Conservation (phyloP, 2,888 invertebrate genomes). For the Sympetrum striolatum region DNA sequence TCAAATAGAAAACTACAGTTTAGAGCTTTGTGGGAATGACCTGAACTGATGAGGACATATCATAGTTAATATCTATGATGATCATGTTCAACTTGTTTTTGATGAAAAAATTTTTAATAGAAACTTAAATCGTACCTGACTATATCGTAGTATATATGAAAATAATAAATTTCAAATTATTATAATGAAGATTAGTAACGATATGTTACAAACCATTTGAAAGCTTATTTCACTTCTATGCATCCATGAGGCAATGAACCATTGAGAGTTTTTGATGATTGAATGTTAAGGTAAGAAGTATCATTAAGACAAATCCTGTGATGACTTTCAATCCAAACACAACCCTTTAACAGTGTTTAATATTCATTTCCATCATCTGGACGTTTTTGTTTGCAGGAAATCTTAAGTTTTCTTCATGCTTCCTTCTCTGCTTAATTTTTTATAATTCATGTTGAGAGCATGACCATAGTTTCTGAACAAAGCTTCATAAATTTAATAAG, state of each 20-base stretch:
- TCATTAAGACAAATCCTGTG: background rate
- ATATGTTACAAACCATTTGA: background rate
- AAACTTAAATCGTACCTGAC: background rate
- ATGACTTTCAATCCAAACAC: background rate
- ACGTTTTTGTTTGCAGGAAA: background rate
- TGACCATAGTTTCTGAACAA: background rate
- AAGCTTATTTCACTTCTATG: background rate
- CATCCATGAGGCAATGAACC: background rate
- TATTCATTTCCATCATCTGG: background rate
- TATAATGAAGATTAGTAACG: background rate
- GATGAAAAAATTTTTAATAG: background rate
- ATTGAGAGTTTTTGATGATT: background rate
- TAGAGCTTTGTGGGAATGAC: background rate
- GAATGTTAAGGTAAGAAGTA: background rate
- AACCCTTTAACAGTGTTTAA: background rate
- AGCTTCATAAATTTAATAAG: background rate
- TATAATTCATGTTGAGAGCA: background rate
- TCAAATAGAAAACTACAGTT: background rate
- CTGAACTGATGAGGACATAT: background rate
- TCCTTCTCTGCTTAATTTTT: background rate
- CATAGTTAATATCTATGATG: too few species aligned
- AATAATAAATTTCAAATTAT: background rate
- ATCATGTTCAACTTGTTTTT: background rate
- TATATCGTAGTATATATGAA: background rate
- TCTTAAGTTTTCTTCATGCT: background rate